phyloP scores from a whole-genome alignment of 2,113 vertebrate genomes.

The Neofelis nebulosa region DNA sequence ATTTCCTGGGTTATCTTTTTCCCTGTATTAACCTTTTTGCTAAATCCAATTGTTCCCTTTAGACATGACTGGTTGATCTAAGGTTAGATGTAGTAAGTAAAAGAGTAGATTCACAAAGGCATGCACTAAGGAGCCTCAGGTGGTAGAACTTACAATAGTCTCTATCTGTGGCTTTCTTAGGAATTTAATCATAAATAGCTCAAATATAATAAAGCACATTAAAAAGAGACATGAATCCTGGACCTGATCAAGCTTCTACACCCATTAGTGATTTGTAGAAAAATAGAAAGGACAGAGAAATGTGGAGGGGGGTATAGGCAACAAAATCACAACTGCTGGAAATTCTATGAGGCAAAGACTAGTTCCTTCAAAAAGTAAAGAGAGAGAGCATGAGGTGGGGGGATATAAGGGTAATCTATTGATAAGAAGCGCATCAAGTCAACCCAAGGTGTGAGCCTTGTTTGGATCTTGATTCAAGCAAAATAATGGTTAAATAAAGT shows the following conservation, averaged over 20 bases:
- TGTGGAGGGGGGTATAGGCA: neutral
- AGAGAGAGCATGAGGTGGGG: neutral
- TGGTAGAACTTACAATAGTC: neutral
- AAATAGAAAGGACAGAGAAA: constrained; percentile 37
- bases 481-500: neutral
- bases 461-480: constrained; percentile 7
- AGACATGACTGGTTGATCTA: neutral
- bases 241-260: neutral
- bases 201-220: neutral
- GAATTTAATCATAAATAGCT: neutral
- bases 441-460: neutral
- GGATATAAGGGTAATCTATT: neutral
- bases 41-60: neutral
- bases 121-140: neutral
- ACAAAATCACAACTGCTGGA: neutral
- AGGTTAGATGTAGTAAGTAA: neutral
- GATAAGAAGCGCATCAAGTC: neutral
- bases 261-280: constrained; percentile 35
- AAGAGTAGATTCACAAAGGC: neutral
- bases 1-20: neutral
- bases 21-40: neutral
- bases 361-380: neutral
- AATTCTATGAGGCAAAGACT: neutral
- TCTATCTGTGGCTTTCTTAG: neutral
- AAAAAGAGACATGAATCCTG: neutral